Base-by-base conservation (phyloP, 2,888 invertebrate genomes). In the Agrochola circellaris region DNA sequence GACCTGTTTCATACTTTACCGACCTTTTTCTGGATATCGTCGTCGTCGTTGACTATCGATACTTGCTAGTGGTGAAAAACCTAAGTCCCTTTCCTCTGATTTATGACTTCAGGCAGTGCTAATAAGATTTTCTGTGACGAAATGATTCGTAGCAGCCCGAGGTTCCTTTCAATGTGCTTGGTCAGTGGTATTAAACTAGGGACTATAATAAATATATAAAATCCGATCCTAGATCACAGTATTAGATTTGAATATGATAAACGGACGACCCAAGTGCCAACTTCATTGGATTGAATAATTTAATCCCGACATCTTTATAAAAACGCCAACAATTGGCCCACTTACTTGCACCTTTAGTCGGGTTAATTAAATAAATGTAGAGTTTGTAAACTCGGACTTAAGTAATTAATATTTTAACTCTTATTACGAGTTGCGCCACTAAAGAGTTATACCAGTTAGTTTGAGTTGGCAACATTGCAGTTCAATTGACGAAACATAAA, bases 21-120 rank as follows among this genome's bases (percentile, higher is more conserved):
- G 30, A 71, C 20, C 20, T 82, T 81, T 81, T 68, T 58, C 26
- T 11, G 38, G 56, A 71, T 61, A 38, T 60, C 26, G n/a, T 20
- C 51, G 20, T 1, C 9, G 17, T 38, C 13, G 7, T 9, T 26
- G 56, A 58, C 26, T 80, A 17, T 38, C 60, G 30, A 75, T 38
- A 60, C 23, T 34, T 79, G 23, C n/a, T 51, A 42, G 17, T 30
- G 20, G 20, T 13, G n/a, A 17, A 15, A 34, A 62, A 61, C 5
- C 13, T 8, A 34, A 54, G 30, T n/a, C 17, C 17, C 11, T 34
- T 42, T n/a, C 54, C 5, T 79, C 3, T 42, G 62, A 79, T 56
- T 56, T 77, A 79, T 71, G 62, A 48, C 20, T 48, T 48, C 11
- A 62, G 34, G 20, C 42, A 26, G 23, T 11, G 38, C 13, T 70